A percentile compares a stretch with the other conserved stretches of the same genome.
phyloP scores from a whole-genome alignment of 2,797 vertebrate genomes.

The Rhabdomys pumilio region DNA sequence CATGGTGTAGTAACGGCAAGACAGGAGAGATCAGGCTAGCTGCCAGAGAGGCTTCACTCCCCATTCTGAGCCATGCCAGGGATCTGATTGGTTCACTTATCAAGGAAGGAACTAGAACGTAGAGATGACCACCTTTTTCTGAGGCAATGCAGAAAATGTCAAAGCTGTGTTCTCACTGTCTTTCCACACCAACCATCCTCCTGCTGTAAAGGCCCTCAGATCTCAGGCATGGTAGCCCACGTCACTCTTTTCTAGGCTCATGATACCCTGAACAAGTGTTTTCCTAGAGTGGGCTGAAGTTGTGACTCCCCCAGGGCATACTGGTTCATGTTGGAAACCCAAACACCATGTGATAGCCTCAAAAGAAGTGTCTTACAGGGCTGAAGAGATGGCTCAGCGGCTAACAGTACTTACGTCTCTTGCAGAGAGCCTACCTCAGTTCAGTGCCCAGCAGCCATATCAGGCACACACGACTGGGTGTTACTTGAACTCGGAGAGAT shows the following conservation, averaged over 20 bases:
- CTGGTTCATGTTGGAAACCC: background rate
- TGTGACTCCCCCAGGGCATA: too few species aligned
- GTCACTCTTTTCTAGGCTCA: background rate
- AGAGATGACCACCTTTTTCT: background rate
- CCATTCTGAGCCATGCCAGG: too few species aligned
- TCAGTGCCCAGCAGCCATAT: background rate
- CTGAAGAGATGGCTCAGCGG: background rate
- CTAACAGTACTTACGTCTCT: background rate
- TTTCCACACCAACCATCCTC: too few species aligned
- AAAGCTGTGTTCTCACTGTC: background rate
- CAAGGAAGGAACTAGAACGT: background rate
- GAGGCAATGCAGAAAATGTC: accelerated
- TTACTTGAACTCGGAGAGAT: background rate
- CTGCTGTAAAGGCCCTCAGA: background rate
- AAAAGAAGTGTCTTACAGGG: background rate
- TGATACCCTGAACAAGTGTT: background rate
- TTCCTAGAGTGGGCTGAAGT: background rate
- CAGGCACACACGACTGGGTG: background rate
- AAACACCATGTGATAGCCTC: background rate
- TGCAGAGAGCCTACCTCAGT: background rate
- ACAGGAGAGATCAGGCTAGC: accelerated
- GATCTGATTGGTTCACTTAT: too few species aligned
- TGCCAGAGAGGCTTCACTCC: background rate
- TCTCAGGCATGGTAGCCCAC: background rate
- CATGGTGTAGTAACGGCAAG: background rate